Conservation (phyloP, 2,888 invertebrate species). For the Spicauda simplicius region DNA sequence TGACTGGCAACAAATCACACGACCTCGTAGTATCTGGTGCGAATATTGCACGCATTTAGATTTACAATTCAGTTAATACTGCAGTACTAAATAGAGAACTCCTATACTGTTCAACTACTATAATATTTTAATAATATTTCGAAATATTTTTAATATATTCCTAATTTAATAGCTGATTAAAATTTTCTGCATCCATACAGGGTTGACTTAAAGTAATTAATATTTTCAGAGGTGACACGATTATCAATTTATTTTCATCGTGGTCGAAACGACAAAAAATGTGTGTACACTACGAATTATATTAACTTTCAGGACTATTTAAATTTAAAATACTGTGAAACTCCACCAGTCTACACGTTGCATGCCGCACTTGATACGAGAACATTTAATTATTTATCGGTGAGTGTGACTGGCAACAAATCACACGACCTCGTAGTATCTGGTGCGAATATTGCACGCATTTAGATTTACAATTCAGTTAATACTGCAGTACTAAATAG, state of each 20-base stretch:
- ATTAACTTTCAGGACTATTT: too few species aligned
- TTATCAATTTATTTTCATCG: too few species aligned
- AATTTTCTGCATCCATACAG: too few species aligned
- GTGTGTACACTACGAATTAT: too few species aligned
- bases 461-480: background rate
- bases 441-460: background rate
- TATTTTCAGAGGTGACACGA: too few species aligned
- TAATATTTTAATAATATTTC: too few species aligned
- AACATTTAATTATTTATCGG: background rate
- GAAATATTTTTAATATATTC: too few species aligned
- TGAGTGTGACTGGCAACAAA: background rate
- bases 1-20: background rate
- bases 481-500: background rate
- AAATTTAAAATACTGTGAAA: too few species aligned
- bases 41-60: background rate
- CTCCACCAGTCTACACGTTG: background rate
- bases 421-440: background rate
- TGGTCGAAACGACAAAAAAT: too few species aligned
- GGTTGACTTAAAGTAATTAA: too few species aligned
- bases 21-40: background rate
- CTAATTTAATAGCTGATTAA: too few species aligned
- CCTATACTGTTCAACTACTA: too few species aligned
- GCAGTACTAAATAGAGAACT: background rate
- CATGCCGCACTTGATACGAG: background rate
- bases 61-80: background rate